Base-by-base conservation (phyloP, 2,888 invertebrate genomes). In the Steinernema scapterisci region DNA sequence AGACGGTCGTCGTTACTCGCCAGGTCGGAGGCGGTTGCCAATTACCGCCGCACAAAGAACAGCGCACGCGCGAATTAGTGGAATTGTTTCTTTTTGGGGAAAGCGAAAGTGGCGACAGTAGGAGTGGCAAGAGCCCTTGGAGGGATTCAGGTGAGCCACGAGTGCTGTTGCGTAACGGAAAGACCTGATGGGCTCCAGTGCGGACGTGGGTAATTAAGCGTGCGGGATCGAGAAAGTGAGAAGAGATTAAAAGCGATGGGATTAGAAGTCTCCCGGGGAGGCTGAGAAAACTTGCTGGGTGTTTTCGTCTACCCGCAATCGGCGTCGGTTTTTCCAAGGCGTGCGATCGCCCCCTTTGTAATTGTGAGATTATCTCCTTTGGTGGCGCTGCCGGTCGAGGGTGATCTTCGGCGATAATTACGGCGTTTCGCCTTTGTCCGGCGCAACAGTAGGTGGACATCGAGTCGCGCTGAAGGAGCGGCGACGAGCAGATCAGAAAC, bases 351-450 rank as follows among this genome's bases (percentile, higher is more conserved):
- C 31, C 31, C 27, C 63, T 63, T 63, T 63, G 63, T 63, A 63
- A 63, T 63, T 63, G 63, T 63, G 63, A 63, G 63, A 63, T 63
- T 63, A 63, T 63, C 63, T 63, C 63, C 63, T 63, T 63, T 63
- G 63, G 63, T 63, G 63, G 63, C 31, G 48, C 27, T 25, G 63
- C 27, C 63, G 63, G 23, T 16, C 63, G n/a, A 27, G 63, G 63
- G 63, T 25, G 63, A 63, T 63, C 9, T 63, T 63, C 63, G 63
- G 31, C 63, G 63, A 63, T 63, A 63, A 63, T 63, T 63, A 63
- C 63, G 63, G 63, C 63, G 63, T 63, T 63, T 63, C 31, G 27
- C 27, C 63, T 63, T 63, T 63, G 63, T 63, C 27, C 63, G 63
- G 63, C 63, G 63, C 63, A 63, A 63, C 63, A 63, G 31, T 25